Conservation (phyloP, 1,140 invertebrate genomes). For the Gonioctena quinquepunctata region DNA sequence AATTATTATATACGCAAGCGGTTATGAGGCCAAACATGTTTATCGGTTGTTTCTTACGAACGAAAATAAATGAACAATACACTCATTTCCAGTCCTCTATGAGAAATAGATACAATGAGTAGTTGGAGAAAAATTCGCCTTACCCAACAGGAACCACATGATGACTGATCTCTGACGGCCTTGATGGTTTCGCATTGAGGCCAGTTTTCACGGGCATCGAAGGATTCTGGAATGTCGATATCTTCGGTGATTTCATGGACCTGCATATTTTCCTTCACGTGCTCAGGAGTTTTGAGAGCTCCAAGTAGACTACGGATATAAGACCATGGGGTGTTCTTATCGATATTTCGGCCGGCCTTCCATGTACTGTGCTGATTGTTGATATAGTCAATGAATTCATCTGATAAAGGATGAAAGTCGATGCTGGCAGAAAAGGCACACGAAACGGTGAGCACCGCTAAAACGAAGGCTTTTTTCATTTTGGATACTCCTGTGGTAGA, state of each 20-base stretch:
- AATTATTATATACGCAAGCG: too few relatives aligned
- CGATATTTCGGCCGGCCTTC: conserved; percentile 27
- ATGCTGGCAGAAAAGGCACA: neutral
- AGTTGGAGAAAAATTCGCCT: too few relatives aligned
- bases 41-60: too few relatives aligned
- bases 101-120: too few relatives aligned
- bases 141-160: conserved; percentile 32
- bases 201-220: conserved; percentile 28
- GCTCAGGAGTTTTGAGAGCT: neutral
- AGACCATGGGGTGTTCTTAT: neutral
- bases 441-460: neutral
- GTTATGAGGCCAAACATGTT: too few relatives aligned
- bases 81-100: too few relatives aligned
- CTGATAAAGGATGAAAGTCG: conserved; percentile 30
- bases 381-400: conserved; percentile 24
- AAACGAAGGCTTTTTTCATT: neutral
- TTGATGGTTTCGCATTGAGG: conserved; percentile 52
- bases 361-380: conserved; percentile 24
- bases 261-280: conserved; percentile 53
- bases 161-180: conserved; percentile 20
- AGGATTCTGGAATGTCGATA: conserved; percentile 19
- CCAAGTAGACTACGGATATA: conserved; percentile 5
- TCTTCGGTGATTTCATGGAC: conserved; percentile 44
- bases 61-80: too few relatives aligned
- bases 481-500: too few relatives aligned